Evolutionary conservation across 2,797 vertebrate species (phyloP).

Genomic region (Sebastiscus tertius): DNA sequence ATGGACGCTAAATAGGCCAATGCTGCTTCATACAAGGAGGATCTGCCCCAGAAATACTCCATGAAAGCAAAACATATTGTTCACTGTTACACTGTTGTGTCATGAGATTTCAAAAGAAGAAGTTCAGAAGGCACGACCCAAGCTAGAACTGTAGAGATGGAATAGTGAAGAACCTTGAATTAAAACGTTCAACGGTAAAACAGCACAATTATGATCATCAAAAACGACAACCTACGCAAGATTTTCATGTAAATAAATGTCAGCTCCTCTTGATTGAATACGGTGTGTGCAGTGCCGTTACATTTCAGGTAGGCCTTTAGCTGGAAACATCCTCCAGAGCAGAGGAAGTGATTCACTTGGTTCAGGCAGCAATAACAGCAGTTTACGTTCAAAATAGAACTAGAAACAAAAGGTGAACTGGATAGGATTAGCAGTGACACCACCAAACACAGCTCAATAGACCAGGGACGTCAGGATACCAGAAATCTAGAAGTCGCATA

Average conservation of each 20-base stretch:
- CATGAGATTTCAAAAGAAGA: neutral
- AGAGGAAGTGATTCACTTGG: neutral
- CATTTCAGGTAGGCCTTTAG: neutral
- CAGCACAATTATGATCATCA: neutral
- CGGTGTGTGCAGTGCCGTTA: neutral
- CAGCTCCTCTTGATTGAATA: neutral
- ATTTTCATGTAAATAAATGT: neutral
- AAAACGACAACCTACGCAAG: neutral
- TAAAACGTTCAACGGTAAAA: neutral
- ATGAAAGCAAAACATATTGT: neutral
- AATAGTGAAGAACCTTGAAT: neutral
- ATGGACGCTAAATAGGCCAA: constrained; percentile 21
- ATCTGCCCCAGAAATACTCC: constrained; percentile 19
- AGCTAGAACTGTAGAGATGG: neutral
- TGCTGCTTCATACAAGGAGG: constrained; percentile 5
- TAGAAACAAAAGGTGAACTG: neutral
- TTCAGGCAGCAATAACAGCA: neutral
- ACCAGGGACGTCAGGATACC: neutral
- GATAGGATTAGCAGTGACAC: neutral
- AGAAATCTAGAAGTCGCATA: too few relatives aligned
- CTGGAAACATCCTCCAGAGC: neutral
- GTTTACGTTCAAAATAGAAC: neutral
- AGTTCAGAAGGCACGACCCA: neutral
- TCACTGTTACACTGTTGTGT: constrained; percentile 13
- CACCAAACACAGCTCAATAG: neutral